Evolutionary conservation across 2,113 vertebrate genomes (phyloP), one percentile per base, ranked within the genome.

Genomic region (Ascaphus truei): DNA sequence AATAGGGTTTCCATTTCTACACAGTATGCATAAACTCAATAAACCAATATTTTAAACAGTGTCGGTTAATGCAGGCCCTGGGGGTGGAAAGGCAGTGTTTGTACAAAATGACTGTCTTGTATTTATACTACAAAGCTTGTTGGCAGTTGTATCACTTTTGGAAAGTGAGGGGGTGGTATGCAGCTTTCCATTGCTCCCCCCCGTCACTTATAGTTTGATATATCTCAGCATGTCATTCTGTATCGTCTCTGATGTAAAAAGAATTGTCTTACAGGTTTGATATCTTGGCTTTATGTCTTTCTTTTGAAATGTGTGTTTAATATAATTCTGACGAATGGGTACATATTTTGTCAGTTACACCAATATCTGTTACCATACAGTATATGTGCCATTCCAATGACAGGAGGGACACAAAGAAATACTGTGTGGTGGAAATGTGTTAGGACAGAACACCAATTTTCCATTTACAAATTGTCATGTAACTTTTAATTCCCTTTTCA

Each of bases 291-390:
- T n/a, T n/a, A n/a, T n/a, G n/a, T n/a, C n/a, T n/a, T n/a, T n/a
- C n/a, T n/a, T n/a, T n/a, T n/a, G 25, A 1, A 0, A 34, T 72
- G 43, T 45, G 57, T 25, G 68, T 69, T 62, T 68, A 71, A 53
- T 56, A 36, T 45, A 55, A 75, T 75, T 60, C 60, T 67, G 50
- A 80, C 64, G 68, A 3, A 56, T 52, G 16, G 36, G 63, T 72
- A 20, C 52, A 62, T 30, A 13, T 45, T 75, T 71, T 58, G 27
- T 67, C 57, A 76, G 31, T 60, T 55, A n/a, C n/a, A n/a, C n/a
- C n/a, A n/a, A n/a, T n/a, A n/a, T n/a, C n/a, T n/a, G 50, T 45
- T 26, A n/a, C n/a, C n/a, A n/a, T n/a, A n/a, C n/a, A n/a, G n/a
- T n/a, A n/a, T n/a, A n/a, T n/a, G n/a, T n/a, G n/a, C n/a, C n/a